Evolutionary conservation across 2,113 vertebrate species (phyloP).

Genomic region (Otis tarda): DNA sequence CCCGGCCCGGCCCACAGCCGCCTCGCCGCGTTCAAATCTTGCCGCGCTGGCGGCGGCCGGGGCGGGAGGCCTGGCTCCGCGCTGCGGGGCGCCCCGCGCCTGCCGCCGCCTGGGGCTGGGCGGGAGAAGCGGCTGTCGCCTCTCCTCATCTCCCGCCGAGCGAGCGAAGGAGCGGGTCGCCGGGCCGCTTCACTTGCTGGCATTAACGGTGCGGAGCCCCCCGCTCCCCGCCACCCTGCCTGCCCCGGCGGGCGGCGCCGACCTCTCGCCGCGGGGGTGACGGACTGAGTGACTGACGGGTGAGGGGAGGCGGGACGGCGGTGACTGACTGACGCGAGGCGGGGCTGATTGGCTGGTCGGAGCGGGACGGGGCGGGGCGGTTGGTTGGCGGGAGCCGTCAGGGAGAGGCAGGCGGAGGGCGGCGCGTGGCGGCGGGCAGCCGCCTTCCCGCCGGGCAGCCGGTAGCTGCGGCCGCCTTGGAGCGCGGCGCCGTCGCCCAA

Average conservation of each 20-base stretch:
- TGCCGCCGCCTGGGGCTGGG: not conserved
- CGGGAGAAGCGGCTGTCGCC: too few species aligned
- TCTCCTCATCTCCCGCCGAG: too few species aligned
- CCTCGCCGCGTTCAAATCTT: not conserved
- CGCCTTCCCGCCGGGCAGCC: too few species aligned
- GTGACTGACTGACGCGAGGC: not conserved
- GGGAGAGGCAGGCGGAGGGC: too few species aligned
- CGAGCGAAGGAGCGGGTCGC: accelerated
- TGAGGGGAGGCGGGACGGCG: not conserved
- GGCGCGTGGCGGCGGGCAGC: not conserved
- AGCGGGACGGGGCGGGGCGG: not conserved
- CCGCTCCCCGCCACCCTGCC: not conserved
- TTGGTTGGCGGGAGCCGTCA: not conserved
- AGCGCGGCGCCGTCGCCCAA: too few species aligned
- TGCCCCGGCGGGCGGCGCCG: not conserved
- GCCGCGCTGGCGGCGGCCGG: not conserved
- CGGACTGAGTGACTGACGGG: too few species aligned
- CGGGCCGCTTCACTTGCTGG: accelerated
- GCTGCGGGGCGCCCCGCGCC: not conserved
- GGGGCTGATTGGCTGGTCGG: not conserved
- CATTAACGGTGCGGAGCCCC: too few species aligned
- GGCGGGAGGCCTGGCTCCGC: not conserved
- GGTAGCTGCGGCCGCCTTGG: not conserved
- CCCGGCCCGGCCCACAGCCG: too few species aligned
- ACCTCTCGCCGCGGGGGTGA: too few species aligned